Percentiles rank a stretch among this genome's conserved stretches.
phyloP scores from a whole-genome alignment of 2,797 vertebrate genomes.

The Diplodus puntazzo region DNA sequence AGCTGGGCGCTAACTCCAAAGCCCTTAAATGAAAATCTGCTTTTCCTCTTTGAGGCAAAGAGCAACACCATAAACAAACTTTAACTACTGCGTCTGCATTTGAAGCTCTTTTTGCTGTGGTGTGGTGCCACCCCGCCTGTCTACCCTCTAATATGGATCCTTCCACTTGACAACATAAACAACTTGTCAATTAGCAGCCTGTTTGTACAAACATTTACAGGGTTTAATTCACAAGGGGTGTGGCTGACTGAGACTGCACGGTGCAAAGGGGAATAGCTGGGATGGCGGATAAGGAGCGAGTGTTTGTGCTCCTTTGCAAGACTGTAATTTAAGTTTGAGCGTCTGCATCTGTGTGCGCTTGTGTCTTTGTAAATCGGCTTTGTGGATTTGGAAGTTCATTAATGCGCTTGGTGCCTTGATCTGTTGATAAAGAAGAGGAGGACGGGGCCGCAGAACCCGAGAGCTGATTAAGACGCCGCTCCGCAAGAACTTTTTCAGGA shows the following conservation, averaged over 20 bases:
- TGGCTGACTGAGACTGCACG: constrained; percentile 44
- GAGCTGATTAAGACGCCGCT: constrained; percentile 34
- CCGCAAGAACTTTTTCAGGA: constrained; percentile 38
- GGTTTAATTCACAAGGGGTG: constrained; percentile 55
- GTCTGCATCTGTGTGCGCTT: background rate
- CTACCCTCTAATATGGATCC: constrained; percentile 59
- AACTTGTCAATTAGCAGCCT: constrained; percentile 77
- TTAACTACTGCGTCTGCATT: constrained; percentile 65
- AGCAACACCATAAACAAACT: constrained; percentile 66
- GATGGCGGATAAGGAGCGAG: constrained; percentile 41
- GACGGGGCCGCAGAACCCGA: constrained; percentile 14
- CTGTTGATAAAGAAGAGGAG: constrained; percentile 51
- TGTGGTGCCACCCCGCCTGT: constrained; percentile 42
- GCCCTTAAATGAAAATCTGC: constrained; percentile 28
- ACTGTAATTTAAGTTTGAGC: constrained; percentile 38
- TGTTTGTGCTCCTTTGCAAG: constrained; percentile 30
- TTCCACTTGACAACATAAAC: constrained; percentile 72
- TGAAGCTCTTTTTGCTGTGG: constrained; percentile 60
- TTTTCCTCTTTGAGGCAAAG: constrained; percentile 48
- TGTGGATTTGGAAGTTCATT: constrained; percentile 77
- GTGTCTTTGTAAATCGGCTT: constrained; percentile 54
- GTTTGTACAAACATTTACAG: constrained; percentile 74
- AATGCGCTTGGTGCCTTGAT: constrained; percentile 62
- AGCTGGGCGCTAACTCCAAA: constrained; percentile 45
- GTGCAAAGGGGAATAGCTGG: constrained; percentile 28